These are phyloP conservation scores for Pseudolycoriella hygida DNA, from an alignment of 2,888 invertebrate genomes.

Conservation along the genomic window DNA sequence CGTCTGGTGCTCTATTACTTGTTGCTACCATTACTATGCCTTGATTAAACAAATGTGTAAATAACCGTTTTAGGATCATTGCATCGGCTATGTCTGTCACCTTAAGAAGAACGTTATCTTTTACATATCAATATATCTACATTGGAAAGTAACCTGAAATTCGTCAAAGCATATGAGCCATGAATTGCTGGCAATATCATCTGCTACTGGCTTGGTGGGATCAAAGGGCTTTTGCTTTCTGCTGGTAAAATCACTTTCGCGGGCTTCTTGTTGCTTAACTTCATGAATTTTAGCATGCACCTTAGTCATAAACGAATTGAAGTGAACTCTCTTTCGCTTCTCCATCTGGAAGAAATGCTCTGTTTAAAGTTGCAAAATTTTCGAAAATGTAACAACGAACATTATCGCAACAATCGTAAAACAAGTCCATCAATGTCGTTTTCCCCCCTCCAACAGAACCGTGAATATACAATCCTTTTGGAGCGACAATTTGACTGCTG, in stretches of 20 bases:
- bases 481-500: conserved; percentile 25
- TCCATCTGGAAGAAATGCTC: conserved; percentile 32
- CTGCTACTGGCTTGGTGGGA: conserved; percentile 88
- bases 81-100: conserved; percentile 95
- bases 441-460: conserved; percentile 93
- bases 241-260: conserved; percentile 30
- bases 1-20: conserved; percentile 89
- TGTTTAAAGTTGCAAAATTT: no score
- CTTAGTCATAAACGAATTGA: conserved; percentile 86
- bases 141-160: conserved; percentile 43
- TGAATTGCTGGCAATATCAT: conserved; percentile 63
- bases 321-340: conserved; percentile 72
- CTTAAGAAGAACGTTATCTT: not conserved
- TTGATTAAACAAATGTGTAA: conserved; percentile 78
- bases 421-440: conserved; percentile 98
- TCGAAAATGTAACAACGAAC: no score
- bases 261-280: conserved; percentile 41
- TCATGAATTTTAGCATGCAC: conserved; percentile 82
- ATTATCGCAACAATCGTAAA: conserved; percentile 56
- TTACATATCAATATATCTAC: not conserved
- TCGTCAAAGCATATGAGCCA: conserved; percentile 97
- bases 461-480: conserved; percentile 72
- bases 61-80: conserved; percentile 91
- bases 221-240: conserved; percentile 61
- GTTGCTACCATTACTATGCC: conserved; percentile 92